Evolutionary conservation across 2,888 invertebrate genomes (phyloP).

Genomic region (Hoplodrina blanda): DNA sequence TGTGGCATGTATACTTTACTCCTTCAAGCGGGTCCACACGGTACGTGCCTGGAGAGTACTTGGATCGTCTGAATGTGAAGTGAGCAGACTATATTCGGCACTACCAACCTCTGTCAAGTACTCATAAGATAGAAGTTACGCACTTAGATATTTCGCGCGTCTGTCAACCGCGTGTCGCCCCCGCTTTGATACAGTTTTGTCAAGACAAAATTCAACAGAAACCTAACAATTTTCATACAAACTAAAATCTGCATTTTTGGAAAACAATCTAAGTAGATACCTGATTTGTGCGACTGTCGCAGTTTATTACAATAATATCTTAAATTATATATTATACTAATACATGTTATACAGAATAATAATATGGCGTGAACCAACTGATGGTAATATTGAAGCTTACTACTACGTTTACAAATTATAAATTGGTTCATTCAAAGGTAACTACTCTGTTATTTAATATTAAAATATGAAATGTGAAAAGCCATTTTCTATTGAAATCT

Average conservation of each 20-base stretch:
- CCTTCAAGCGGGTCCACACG: conserved; percentile 69
- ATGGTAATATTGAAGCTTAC: conserved; percentile 75
- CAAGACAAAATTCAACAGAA: conserved; percentile 75
- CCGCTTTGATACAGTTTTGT: conserved; percentile 75
- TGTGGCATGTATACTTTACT: conserved; percentile 73
- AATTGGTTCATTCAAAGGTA: conserved; percentile 60
- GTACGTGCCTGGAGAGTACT: conserved; percentile 34
- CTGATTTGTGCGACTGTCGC: conserved; percentile 75
- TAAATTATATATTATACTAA: conserved; percentile 76
- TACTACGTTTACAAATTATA: conserved; percentile 67
- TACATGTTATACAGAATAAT: conserved; percentile 73
- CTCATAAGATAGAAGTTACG: background rate
- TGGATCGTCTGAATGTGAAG: conserved; percentile 10
- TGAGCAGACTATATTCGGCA: conserved; percentile 5
- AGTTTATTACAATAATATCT: conserved; percentile 77
- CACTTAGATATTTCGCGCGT: background rate
- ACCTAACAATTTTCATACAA: conserved; percentile 41
- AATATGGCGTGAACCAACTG: conserved; percentile 70
- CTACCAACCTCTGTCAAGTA: conserved; percentile 9
- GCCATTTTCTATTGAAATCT: background rate
- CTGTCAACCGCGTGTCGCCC: conserved; percentile 33
- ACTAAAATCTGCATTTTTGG: conserved; percentile 54
- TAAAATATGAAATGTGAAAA: conserved; percentile 16
- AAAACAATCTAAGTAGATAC: conserved; percentile 61
- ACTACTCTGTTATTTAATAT: conserved; percentile 63